Evolutionary conservation across 23 tunicate genomes (phyloP), one percentile per base, ranked within the genome.

Genomic region (Corella eumyota): DNA sequence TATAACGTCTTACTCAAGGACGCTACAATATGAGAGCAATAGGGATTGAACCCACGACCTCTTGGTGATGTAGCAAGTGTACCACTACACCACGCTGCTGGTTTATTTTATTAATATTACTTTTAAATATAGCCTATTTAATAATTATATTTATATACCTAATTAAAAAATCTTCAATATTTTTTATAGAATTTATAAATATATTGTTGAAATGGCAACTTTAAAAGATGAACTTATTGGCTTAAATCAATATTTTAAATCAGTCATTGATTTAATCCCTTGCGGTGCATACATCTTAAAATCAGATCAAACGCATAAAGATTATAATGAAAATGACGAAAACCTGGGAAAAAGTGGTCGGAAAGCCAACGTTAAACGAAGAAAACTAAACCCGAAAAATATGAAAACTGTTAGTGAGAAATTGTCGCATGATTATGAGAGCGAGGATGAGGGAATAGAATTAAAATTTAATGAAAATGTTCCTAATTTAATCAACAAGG

Each of bases 261-360:
- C 77, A 24, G 77, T 68, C n/a, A 21, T 79, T 6, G 71, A 62
- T 21, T 36, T 79, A 71, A 53, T 79, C 3, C 77, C 87, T 20
- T 13, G 47, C 21, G 68, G 50, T 24, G 68, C 69, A 6, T 72
- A 62, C 34, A 31, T 72, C 34, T 34, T 32, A 32, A 57, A 68
- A 32, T 11, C 26, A 19, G 26, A 58, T 23, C 9, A 50, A 33
- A 25, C n/a, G 6, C 9, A 35, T 15, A 22, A 54, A 30, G 67
- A 29, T 21, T 25, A 33, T 6, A 25, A 40, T 30, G 57, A 25
- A 19, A 27, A 51, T 6, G 57, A 51, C 23, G 23, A 51, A 19
- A 51, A n/a, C 11, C 57, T 27, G 5, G 57, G 27, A n/a, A n/a
- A n/a, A 23, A 58, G 62, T n/a, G 36, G 17, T 19, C 23, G 27